Conservation (phyloP, 2,797 vertebrate genomes). For the Acipenser oxyrinchus region DNA sequence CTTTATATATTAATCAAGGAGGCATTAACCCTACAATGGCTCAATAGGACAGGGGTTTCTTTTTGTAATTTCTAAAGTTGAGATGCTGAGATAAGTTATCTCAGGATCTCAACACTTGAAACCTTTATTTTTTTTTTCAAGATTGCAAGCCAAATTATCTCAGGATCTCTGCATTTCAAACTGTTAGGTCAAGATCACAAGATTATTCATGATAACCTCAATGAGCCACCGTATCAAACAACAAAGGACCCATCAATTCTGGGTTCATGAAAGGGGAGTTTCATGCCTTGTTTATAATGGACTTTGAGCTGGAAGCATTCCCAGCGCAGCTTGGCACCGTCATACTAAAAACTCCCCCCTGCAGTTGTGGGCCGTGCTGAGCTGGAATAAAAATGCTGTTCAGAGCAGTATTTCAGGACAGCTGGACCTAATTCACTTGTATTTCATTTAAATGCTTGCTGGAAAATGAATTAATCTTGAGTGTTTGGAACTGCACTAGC, state of each 20-base stretch:
- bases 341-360: constrained; percentile 16
- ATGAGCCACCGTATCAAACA: neutral
- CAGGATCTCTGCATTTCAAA: too few relatives aligned
- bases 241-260: constrained; percentile 16
- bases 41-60: too few relatives aligned
- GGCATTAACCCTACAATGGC: too few relatives aligned
- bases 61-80: too few relatives aligned
- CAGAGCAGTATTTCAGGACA: neutral
- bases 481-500: too few relatives aligned
- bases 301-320: constrained; percentile 13
- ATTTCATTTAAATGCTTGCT: constrained; percentile 22
- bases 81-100: too few relatives aligned
- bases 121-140: too few relatives aligned
- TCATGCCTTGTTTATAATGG: constrained; percentile 2
- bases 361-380: neutral
- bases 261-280: constrained; percentile 3
- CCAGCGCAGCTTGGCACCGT: constrained; percentile 7
- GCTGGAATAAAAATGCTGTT: neutral
- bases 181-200: too few relatives aligned
- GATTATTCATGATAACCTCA: too few relatives aligned
- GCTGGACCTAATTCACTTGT: neutral
- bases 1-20: too few relatives aligned
- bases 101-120: too few relatives aligned
- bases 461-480: constrained; percentile 16
- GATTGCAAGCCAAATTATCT: too few relatives aligned